phyloP scores from a whole-genome alignment of 2,797 vertebrate species.

The Anniella stebbinsi region DNA sequence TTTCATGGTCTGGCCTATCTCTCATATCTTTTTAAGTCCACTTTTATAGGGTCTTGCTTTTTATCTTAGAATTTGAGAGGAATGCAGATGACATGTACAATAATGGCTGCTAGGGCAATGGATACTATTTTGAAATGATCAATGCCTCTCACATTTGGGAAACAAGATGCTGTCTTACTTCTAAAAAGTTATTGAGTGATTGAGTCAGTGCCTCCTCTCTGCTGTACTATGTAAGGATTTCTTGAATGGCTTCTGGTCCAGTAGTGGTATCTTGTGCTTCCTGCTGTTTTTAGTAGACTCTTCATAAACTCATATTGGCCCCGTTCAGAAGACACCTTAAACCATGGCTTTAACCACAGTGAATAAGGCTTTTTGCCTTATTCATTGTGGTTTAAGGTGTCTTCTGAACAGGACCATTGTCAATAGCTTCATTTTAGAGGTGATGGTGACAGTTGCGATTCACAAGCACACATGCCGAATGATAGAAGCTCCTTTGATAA shows the following conservation, averaged over 20 bases:
- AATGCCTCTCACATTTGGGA: not conserved
- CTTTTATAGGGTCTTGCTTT: not conserved
- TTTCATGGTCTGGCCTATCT: not conserved
- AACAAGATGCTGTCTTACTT: not conserved
- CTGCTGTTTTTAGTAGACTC: not conserved
- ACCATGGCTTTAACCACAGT: no score
- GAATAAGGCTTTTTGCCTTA: no score
- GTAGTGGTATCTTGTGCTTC: not conserved
- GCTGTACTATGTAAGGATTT: not conserved
- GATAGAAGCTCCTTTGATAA: not conserved
- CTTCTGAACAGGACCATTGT: no score
- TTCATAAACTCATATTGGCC: no score
- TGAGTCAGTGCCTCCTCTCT: not conserved
- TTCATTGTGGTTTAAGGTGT: no score
- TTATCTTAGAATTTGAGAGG: not conserved
- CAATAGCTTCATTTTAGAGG: not conserved
- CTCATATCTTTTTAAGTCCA: not conserved
- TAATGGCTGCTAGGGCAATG: not conserved
- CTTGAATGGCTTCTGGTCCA: not conserved
- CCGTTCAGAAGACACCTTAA: no score
- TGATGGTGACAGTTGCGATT: not conserved
- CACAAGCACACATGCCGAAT: not conserved
- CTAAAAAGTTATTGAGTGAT: not conserved
- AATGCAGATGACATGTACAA: not conserved
- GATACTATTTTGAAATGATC: not conserved